Percentiles rank a stretch among this genome's conserved stretches.
Conservation (phyloP, 2,797 vertebrate species). For the Cossypha dichroa region DNA sequence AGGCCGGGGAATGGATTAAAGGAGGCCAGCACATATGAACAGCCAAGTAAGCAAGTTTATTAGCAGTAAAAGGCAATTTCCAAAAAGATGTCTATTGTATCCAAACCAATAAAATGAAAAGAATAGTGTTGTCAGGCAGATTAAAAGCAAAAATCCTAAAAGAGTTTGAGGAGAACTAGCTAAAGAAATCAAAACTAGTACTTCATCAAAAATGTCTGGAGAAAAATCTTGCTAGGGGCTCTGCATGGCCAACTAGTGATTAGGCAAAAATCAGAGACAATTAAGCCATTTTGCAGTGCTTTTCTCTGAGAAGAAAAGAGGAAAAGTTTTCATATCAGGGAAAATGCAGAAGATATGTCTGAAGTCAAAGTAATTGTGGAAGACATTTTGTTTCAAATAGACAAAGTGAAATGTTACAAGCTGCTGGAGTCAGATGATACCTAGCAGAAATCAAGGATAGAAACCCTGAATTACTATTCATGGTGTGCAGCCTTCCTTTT, state of each 20-base stretch:
- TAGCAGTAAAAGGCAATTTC: slow-evolving; percentile 24
- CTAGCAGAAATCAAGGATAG: not conserved
- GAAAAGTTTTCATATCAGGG: not conserved
- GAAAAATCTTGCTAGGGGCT: not conserved
- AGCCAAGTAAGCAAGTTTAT: slow-evolving; percentile 25
- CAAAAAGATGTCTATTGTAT: slow-evolving; percentile 30
- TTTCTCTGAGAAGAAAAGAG: not conserved
- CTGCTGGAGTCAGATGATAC: not conserved
- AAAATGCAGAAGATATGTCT: not conserved
- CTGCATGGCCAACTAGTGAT: not conserved
- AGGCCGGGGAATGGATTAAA: not conserved
- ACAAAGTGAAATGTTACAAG: not conserved
- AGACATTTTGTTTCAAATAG: not conserved
- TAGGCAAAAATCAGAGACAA: not conserved
- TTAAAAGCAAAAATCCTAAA: slow-evolving; percentile 2
- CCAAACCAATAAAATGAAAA: slow-evolving; percentile 48
- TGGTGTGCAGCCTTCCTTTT: not conserved
- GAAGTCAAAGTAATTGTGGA: not conserved
- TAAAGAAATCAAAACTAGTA: not conserved
- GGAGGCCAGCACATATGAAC: slow-evolving; percentile 1
- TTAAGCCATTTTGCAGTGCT: not conserved
- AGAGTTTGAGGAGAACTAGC: not conserved
- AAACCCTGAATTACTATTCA: not conserved
- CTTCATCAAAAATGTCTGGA: not conserved
- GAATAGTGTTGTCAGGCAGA: not conserved